Conservation (phyloP, 2,113 vertebrate genomes). For the Phainopepla nitens region DNA sequence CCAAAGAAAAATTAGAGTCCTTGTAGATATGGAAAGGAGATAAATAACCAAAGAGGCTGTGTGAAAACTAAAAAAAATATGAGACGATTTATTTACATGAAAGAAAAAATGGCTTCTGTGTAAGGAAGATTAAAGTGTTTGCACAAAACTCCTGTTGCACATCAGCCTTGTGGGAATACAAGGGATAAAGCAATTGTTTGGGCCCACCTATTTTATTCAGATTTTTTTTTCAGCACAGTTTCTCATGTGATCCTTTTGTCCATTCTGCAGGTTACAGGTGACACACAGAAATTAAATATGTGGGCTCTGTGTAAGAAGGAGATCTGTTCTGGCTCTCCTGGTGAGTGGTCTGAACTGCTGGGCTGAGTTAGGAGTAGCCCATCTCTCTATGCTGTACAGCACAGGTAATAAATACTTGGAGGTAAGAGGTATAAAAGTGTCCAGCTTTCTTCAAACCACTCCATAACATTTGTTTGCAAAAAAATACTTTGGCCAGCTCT, state of each 20-base stretch:
- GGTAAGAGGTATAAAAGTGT: neutral
- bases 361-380: neutral
- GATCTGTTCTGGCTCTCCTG: neutral
- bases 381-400: neutral
- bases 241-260: neutral
- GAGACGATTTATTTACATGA: neutral
- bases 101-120: neutral
- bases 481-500: accelerated
- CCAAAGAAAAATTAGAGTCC: neutral
- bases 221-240: neutral
- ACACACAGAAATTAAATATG: neutral
- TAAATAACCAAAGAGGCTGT: neutral
- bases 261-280: neutral
- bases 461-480: neutral
- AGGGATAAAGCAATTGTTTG: neutral
- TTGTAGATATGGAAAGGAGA: neutral
- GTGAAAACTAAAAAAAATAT: neutral
- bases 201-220: neutral
- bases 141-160: neutral
- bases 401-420: neutral
- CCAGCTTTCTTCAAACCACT: neutral
- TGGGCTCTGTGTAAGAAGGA: neutral
- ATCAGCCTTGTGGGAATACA: neutral
- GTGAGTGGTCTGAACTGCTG: neutral
- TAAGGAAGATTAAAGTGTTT: neutral